Evolutionary conservation across 2,888 invertebrate genomes (phyloP).

Genomic region (Lepidonotus clava): DNA sequence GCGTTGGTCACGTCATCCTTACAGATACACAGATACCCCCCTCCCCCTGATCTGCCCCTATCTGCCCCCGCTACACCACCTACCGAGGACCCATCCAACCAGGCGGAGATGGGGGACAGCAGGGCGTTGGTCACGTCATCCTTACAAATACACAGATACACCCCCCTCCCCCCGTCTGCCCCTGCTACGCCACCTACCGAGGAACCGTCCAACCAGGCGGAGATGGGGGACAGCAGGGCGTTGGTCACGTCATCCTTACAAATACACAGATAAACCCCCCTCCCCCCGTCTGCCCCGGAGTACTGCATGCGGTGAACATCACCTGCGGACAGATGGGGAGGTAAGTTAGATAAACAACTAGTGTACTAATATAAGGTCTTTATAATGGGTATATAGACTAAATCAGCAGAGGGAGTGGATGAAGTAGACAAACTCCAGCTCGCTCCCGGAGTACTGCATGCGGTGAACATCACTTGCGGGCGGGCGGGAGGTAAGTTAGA

Average conservation of each 20-base stretch:
- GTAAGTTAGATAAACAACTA: neutral
- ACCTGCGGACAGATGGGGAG: neutral
- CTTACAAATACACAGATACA: constrained; percentile 76
- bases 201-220: constrained; percentile 66
- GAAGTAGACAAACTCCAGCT: constrained; percentile 78
- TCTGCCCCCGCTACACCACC: too few relatives aligned
- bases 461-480: constrained; percentile 57
- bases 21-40: constrained; percentile 77
- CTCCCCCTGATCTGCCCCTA: too few relatives aligned
- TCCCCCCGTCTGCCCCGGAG: constrained; percentile 76
- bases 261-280: constrained; percentile 74
- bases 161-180: constrained; percentile 74
- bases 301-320: constrained; percentile 67
- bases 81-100: constrained; percentile 59
- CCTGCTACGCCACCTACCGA: constrained; percentile 55
- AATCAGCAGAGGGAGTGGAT: constrained; percentile 77
- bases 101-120: constrained; percentile 75
- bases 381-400: too few relatives aligned
- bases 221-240: constrained; percentile 75
- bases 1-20: constrained; percentile 76
- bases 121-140: constrained; percentile 77
- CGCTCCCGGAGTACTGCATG: constrained; percentile 73
- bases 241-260: constrained; percentile 78
- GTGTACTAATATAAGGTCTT: too few relatives aligned
- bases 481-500: neutral